Evolutionary conservation across 2,113 vertebrate species (phyloP).

Genomic region (Brachyhypopomus gauderio): DNA sequence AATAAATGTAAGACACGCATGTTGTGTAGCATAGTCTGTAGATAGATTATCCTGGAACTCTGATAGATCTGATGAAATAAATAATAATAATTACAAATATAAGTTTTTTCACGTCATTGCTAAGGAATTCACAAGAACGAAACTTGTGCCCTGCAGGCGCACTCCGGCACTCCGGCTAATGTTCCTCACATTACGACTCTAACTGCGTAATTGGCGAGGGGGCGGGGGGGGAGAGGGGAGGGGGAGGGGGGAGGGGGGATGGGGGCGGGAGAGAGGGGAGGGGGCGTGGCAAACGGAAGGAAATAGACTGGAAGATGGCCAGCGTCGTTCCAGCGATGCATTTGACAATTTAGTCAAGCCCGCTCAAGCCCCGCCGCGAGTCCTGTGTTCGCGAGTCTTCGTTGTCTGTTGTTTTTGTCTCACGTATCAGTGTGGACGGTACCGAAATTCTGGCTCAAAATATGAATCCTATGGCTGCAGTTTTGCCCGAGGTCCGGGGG

Average conservation of each 20-base stretch:
- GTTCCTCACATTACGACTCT: no score
- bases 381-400: neutral
- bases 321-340: conserved; percentile 26
- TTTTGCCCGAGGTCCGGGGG: conserved; percentile 70
- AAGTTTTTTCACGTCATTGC: no score
- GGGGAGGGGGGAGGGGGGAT: conserved; percentile 21
- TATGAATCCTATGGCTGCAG: conserved; percentile 67
- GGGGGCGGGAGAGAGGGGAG: no score
- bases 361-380: neutral
- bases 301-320: conserved; percentile 31
- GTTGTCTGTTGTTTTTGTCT: neutral
- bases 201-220: no score
- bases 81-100: no score
- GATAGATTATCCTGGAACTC: no score
- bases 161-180: no score
- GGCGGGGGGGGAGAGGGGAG: neutral
- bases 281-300: conserved; percentile 46
- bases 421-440: neutral
- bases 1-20: no score
- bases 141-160: no score
- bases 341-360: conserved; percentile 1
- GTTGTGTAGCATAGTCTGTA: no score
- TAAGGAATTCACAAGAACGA: no score
- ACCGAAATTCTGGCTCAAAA: neutral
- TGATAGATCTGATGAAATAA: no score